These are phyloP conservation scores for Carollia perspicillata DNA, from an alignment of 2,113 vertebrate species.

Conservation along the genomic window DNA sequence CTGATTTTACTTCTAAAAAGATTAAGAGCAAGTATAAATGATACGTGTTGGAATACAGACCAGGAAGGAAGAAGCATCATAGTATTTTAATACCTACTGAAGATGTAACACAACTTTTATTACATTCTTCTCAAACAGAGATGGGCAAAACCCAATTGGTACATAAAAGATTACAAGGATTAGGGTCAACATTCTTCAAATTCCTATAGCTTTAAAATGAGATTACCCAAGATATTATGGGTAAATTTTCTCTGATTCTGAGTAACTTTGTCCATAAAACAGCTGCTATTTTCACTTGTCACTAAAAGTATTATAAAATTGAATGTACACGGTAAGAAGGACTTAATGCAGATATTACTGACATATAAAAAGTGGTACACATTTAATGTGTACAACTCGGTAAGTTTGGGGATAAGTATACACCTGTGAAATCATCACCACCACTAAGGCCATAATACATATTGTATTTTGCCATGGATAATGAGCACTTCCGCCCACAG, in stretches of 20 bases:
- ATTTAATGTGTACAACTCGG: neutral
- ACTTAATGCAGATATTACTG: neutral
- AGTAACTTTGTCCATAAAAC: neutral
- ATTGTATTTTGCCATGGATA: too few species aligned
- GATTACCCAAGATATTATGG: neutral
- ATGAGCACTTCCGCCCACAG: too few species aligned
- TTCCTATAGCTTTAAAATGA: neutral
- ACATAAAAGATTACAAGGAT: neutral
- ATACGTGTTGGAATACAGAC: neutral
- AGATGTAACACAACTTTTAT: neutral
- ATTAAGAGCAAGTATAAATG: neutral
- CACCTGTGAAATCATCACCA: neutral
- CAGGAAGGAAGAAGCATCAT: neutral
- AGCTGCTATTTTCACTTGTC: neutral
- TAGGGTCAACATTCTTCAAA: neutral
- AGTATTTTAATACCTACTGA: neutral
- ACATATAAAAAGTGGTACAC: neutral
- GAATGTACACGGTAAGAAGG: neutral
- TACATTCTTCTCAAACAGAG: neutral
- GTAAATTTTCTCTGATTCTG: neutral
- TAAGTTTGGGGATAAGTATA: neutral
- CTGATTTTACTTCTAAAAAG: constrained; percentile 5
- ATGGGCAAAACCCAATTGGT: neutral
- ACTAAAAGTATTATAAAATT: neutral
- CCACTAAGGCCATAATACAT: neutral